Evolutionary conservation across 2,888 invertebrate genomes (phyloP), one percentile per base, ranked within the genome.

Genomic region (Cephonodes hylas): DNA sequence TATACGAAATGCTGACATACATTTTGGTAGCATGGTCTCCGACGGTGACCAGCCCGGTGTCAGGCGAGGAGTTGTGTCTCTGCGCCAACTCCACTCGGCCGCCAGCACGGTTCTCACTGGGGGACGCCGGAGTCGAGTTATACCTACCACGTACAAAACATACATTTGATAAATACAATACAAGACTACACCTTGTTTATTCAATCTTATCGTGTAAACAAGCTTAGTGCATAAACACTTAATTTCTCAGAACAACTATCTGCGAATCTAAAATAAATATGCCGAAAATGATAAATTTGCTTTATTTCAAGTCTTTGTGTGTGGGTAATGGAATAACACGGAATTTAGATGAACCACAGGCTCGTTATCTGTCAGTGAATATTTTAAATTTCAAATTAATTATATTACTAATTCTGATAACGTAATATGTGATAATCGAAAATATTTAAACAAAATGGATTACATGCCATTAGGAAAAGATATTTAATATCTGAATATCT

Each of bases 101-200:
- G 68, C 86, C 84, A 67, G 85, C 66, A 2, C 88, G 84, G 62
- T 80, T 84, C 67, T 91, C 92, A 67, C 80, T 86, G 66, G 87
- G 95, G 83, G 89, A 95, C 18, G 92, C 93, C 4, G 93, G 93
- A 62, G 93, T 93, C 27, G 93, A 93, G 66, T 93, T 93, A 77
- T 93, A 93, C 77, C 93, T 93, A 79, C 4, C 63, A 62, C 64
- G 10, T 38, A 15, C 5, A 60, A 15, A 15, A 56, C 18, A n/a
- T 18, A 31, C 20, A 56, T 22, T 31, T 13, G 13, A 20, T n/a
- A 34, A n/a, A 2, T 22, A 34, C 22, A 38, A 8, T 13, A 20
- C 4, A 3, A 53, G 15, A 8, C 3, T 22, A 3, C 10, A 15
- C 48, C 15, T 31, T 53, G 31, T 53, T 27, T 31, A 53, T 8